Percentiles rank a stretch among this genome's conserved stretches.
phyloP scores from a whole-genome alignment of 2,797 vertebrate species.

The Nyctibius grandis region DNA sequence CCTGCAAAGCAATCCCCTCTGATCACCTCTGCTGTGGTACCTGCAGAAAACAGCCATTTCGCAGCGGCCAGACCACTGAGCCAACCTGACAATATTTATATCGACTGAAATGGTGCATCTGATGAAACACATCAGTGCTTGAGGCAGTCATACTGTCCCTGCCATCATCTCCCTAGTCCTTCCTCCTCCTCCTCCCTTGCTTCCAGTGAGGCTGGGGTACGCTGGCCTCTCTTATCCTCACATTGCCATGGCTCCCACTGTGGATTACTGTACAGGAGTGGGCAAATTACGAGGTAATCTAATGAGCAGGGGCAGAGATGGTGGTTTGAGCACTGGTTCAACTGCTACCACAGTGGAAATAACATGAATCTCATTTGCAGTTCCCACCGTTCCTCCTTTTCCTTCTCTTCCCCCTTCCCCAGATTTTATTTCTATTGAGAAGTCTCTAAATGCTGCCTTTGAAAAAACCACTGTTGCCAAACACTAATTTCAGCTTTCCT shows the following conservation, averaged over 20 bases:
- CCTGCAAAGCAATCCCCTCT: background rate
- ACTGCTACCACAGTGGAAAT: conserved; percentile 7
- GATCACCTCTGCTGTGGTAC: background rate
- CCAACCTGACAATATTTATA: background rate
- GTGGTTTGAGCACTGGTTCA: conserved; percentile 18
- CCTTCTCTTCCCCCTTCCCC: background rate
- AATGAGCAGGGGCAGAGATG: background rate
- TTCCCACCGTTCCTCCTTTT: background rate
- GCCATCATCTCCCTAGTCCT: background rate
- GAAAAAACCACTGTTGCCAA: conserved; percentile 19
- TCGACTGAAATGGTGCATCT: background rate
- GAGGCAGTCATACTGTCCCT: background rate
- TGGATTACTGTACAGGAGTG: background rate
- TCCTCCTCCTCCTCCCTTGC: background rate
- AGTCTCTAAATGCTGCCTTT: conserved; percentile 32
- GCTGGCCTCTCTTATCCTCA: background rate
- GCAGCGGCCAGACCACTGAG: background rate
- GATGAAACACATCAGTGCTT: background rate
- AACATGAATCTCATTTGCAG: background rate
- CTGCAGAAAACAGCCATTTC: background rate
- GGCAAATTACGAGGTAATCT: conserved; percentile 1
- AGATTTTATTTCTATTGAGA: conserved; percentile 28
- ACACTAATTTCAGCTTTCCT: conserved; percentile 23
- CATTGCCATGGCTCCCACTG: background rate
- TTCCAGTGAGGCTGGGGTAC: background rate